Evolutionary conservation across 2,113 vertebrate species (phyloP), one percentile per base, ranked within the genome.

Genomic region (Xiphophorus maculatus): DNA sequence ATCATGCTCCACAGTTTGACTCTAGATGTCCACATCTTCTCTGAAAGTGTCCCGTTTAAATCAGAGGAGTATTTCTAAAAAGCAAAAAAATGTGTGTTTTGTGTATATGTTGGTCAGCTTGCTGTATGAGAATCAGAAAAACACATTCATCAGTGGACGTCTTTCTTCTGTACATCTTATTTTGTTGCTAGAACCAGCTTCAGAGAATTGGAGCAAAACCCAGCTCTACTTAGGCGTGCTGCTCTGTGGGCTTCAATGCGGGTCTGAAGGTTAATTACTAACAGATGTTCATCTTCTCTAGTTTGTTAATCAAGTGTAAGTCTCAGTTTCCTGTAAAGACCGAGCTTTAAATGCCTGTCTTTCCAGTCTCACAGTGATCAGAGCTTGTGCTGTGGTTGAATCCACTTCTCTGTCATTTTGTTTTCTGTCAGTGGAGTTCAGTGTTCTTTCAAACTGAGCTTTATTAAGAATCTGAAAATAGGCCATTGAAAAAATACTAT

Each of bases 181-280:
- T 64, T 40, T 73, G 32, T 68, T 44, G 48, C 71, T 63, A 82
- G 73, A 76, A 71, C 63, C 48, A 64, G 58, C 66, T 83, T 78
- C 58, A 67, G 64, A 85, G 69, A 80, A 69, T 77, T 90, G 90
- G 88, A 91, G 71, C 73, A 63, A 74, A 77, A 84, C 87, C 90
- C 78, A 86, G 67, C 84, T 79, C 71, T 62, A 70, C 77, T 48
- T 60, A 80, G 78, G 74, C 87, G 78, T 76, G 80, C 82, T 81
- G 89, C 74, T 90, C 81, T 80, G 61, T 63, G 73, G 83, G 78
- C 79, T 81, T 80, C 73, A 76, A 86, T 71, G 78, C 82, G 81
- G 83, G 87, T 81, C 89, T 88, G 73, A 90, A 90, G 90, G 89
- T 92, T 90, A 93, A 93, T 93, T 89, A 82, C 89, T 74, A 82